A percentile compares a stretch with the other conserved stretches of the same genome.
phyloP scores from a whole-genome alignment of 2,797 vertebrate species.

The Lepus townsendii region DNA sequence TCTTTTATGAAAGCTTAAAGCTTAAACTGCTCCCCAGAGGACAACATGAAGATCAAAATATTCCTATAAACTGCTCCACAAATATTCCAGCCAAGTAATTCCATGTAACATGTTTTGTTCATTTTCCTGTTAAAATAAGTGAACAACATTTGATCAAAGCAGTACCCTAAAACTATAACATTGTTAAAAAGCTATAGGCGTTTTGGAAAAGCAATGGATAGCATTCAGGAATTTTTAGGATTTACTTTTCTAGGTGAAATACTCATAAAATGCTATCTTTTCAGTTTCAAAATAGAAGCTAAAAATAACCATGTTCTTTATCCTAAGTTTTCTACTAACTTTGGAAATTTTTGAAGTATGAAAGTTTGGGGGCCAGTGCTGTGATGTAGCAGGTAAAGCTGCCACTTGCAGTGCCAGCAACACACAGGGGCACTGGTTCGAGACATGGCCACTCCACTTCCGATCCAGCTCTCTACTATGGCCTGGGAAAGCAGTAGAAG shows the following conservation, averaged over 20 bases:
- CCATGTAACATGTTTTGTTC: not conserved
- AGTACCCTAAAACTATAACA: not conserved
- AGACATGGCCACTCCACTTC: too few species aligned
- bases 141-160: not conserved
- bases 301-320: not conserved
- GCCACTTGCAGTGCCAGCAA: too few species aligned
- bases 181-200: not conserved
- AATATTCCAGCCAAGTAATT: not conserved
- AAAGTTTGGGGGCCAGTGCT: not conserved
- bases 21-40: not conserved
- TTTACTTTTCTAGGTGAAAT: slow-evolving; percentile 11
- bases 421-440: too few species aligned
- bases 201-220: slow-evolving; percentile 25
- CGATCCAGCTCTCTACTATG: too few species aligned
- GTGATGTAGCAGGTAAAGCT: too few species aligned
- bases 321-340: not conserved
- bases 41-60: not conserved
- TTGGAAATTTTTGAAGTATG: not conserved
- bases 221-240: not conserved
- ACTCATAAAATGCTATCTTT: not conserved
- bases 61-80: not conserved
- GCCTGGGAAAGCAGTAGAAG: too few species aligned
- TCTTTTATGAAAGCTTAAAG: not conserved
- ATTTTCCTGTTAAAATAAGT: not conserved
- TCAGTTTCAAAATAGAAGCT: not conserved